Percentiles rank a stretch among this genome's conserved stretches.
These are phyloP conservation scores for Incurvaria masculella DNA, from an alignment of 2,888 invertebrate genomes.

Conservation along the genomic window DNA sequence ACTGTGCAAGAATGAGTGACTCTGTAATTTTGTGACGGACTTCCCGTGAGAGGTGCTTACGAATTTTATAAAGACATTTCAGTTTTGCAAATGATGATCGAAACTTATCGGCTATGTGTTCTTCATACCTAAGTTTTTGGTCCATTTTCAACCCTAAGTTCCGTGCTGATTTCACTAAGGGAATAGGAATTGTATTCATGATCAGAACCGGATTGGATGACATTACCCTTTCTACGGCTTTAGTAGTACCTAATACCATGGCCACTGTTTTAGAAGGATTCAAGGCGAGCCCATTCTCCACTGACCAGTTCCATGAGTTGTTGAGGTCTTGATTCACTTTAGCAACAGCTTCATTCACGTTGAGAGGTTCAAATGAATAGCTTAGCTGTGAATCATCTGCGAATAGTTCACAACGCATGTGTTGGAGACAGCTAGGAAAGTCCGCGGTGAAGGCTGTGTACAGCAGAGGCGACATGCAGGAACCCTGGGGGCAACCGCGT, in stretches of 20 bases:
- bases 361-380: background rate
- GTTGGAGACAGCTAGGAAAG: background rate
- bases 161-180: background rate
- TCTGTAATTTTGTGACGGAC: background rate
- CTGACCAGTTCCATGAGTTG: background rate
- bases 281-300: background rate
- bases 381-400: background rate
- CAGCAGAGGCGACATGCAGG: background rate
- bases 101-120: background rate
- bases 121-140: background rate
- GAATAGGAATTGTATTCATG: background rate
- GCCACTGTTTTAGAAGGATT: background rate
- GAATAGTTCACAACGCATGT: background rate
- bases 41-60: background rate
- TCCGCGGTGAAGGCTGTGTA: background rate
- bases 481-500: background rate
- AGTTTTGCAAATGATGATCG: background rate
- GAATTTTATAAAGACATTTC: background rate
- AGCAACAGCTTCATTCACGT: background rate
- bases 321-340: background rate
- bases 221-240: background rate
- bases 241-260: background rate
- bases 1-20: background rate
- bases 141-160: background rate
- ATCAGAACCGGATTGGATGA: background rate